phyloP scores from a whole-genome alignment of 2,113 vertebrate species.

The Gulo gulo region DNA sequence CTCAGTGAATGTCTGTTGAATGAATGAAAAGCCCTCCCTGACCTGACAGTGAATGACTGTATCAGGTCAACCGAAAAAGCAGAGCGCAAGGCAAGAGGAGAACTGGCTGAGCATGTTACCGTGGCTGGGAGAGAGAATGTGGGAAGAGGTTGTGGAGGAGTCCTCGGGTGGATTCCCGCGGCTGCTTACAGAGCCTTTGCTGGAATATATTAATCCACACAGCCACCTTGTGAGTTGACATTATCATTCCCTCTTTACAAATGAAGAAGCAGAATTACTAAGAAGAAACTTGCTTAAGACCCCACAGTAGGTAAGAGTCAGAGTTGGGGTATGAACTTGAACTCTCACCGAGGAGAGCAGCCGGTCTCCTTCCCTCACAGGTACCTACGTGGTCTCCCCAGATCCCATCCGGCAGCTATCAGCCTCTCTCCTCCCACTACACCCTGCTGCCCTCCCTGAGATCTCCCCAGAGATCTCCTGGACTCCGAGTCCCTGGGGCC shows the following conservation, averaged over 20 bases:
- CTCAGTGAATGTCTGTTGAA: not conserved
- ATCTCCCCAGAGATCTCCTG: not conserved
- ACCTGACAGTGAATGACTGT: not conserved
- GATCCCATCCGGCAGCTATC: rapidly evolving
- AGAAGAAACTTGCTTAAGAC: not conserved
- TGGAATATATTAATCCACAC: not conserved
- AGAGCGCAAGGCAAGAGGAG: not conserved
- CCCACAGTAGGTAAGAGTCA: not conserved
- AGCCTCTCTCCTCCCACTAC: too few relatives aligned
- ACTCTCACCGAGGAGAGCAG: not conserved
- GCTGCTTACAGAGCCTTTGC: not conserved
- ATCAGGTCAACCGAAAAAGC: not conserved
- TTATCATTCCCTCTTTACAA: not conserved
- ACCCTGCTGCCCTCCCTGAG: not conserved
- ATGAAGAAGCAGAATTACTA: not conserved
- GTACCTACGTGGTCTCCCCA: rapidly evolving
- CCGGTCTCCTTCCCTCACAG: not conserved
- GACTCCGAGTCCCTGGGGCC: not conserved
- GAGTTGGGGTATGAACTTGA: not conserved
- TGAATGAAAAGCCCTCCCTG: not conserved
- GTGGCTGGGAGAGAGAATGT: not conserved
- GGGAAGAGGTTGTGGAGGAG: not conserved
- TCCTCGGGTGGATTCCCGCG: rapidly evolving
- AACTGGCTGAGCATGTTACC: rapidly evolving
- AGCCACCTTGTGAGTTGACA: not conserved